Evolutionary conservation across 2,888 invertebrate genomes (phyloP), one percentile per base, ranked within the genome.

Genomic region (Morpho helenor): DNA sequence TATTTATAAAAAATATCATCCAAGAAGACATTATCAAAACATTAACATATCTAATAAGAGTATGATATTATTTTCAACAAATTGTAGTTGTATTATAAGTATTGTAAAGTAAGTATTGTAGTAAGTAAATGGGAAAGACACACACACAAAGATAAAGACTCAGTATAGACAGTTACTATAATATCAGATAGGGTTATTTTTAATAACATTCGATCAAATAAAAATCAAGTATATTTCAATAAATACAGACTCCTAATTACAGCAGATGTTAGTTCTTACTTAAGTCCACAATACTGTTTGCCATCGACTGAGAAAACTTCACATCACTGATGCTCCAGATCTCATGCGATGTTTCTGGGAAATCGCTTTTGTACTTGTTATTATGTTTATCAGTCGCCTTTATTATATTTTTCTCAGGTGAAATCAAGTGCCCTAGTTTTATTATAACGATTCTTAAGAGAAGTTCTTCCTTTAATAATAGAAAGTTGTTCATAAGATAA

Each of bases 321-420:
- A 74, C 76, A 76, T 68, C 68, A 60, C 54, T 56, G 64, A 61
- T 67, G 82, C 69, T 80, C 84, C 72, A 85, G 82, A 83, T 87
- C 72, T 70, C 68, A 76, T 68, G 72, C 73, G 75, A 76, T 80
- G 74, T 75, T 79, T 80, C 80, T 85, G 84, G 79, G 85, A 88
- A 87, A 85, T 80, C 76, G 70, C 77, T 74, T 81, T 70, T 75
- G 73, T 75, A 76, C 72, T 79, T 76, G 72, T 79, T 73, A 82
- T 83, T 84, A 79, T 80, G 66, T 69, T 72, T 74, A 75, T 72
- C 66, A 71, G 69, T 56, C 61, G 53, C 63, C 71, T 74, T 73
- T 73, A 75, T 77, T 79, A 74, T 70, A 68, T 69, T 74, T 73
- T 82, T 83, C 78, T 77, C 76, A 74, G 65, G 77, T 78, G 82